Conservation (phyloP, 2,797 vertebrate genomes). For the Melanotaenia boesemani region DNA sequence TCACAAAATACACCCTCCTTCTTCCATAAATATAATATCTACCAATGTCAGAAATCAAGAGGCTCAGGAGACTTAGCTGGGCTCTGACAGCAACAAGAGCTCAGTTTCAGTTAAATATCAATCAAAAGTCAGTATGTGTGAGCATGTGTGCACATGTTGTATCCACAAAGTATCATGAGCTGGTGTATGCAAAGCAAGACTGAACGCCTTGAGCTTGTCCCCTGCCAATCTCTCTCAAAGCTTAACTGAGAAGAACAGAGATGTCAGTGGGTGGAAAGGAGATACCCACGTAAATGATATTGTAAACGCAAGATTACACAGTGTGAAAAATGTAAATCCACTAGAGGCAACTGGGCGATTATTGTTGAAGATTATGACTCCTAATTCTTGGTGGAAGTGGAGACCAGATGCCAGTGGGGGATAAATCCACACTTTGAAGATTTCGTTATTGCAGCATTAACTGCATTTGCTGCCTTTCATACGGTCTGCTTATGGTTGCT, state of each 20-base stretch:
- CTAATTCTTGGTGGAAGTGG: slow-evolving; percentile 74
- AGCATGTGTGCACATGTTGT: slow-evolving; percentile 30
- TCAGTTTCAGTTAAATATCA: slow-evolving; percentile 86
- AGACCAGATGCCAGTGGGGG: slow-evolving; percentile 65
- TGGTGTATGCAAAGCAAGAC: slow-evolving; percentile 72
- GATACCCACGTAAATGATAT: slow-evolving; percentile 82
- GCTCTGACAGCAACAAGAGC: slow-evolving; percentile 84
- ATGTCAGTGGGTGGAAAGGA: slow-evolving; percentile 77
- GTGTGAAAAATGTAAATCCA: slow-evolving; percentile 82
- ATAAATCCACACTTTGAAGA: slow-evolving; percentile 79
- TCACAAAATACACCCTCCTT: slow-evolving; percentile 73
- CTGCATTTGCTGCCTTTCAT: slow-evolving; percentile 57
- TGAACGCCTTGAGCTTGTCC: slow-evolving; percentile 79
- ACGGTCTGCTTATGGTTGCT: slow-evolving; percentile 42
- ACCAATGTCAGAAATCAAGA: slow-evolving; percentile 85
- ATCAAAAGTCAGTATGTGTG: slow-evolving; percentile 71
- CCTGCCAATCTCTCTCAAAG: slow-evolving; percentile 81
- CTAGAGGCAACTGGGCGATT: slow-evolving; percentile 73
- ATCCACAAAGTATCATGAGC: slow-evolving; percentile 66
- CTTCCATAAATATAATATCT: slow-evolving; percentile 82
- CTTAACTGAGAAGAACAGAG: slow-evolving; percentile 72
- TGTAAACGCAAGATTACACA: slow-evolving; percentile 85
- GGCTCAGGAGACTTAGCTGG: slow-evolving; percentile 82
- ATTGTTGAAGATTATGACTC: slow-evolving; percentile 78
- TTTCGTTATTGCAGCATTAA: slow-evolving; percentile 56